Base-by-base conservation (phyloP, 1,140 invertebrate species). In the Drosophila sp. region DNA sequence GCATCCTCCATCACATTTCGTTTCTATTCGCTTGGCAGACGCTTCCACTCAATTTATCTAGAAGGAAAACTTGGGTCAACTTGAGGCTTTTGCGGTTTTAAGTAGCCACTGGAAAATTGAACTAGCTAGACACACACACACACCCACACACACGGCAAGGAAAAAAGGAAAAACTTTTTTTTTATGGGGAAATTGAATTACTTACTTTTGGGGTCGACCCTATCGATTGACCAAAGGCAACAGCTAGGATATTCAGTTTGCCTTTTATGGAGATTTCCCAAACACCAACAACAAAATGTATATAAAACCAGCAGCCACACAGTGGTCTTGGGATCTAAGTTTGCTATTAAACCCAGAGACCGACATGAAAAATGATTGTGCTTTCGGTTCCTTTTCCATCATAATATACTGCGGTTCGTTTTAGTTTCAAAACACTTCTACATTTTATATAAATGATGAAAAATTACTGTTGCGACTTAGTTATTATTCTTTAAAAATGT, bases 41-140 rank as follows among this genome's bases (percentile, higher is more conserved):
- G 56, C 65, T 71, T 84, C 61, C 83, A 79, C 69, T 70, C 83
- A 82, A 82, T 86, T 86, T 87, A 68, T 73, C 64, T 32, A 29
- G 60, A 44, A 44, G 58, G 47, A 32, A 72, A 72, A 60, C 56
- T 70, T 63, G 11, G 29, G 27, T 56, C 70, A 68, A 73, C 75
- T 80, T 72, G 79, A 35, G 30, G 61, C 38, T 63, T 70, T 74
- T 72, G 77, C 50, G 73, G 81, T 61, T 81, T 77, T 66, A 56
- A 76, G 60, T 76, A 68, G 47, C 68, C 40, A 58, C 33, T 61
- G 55, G 72, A 84, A 84, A 77, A 58, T 77, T 77, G 60, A 41
- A 54, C 38, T 41, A 27, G 25, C 44, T 50, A 25, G 25, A 50
- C 23, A 27, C 44, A 50, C 44, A 47, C 23, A 27, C 23, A 27